phyloP scores from a whole-genome alignment of 2,888 invertebrate species.

The Acleris laterana region DNA sequence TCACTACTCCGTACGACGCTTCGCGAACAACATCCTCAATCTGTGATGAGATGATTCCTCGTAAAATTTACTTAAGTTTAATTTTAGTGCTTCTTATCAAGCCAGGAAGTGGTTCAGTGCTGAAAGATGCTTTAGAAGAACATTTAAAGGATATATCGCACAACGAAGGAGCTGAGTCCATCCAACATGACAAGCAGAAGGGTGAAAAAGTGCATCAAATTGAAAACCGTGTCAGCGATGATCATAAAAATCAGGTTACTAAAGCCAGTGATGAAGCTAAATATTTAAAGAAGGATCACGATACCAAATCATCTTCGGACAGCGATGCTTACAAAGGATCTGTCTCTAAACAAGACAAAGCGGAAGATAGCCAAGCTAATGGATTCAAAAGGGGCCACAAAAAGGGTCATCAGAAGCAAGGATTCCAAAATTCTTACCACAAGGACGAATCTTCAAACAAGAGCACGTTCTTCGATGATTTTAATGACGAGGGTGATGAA shows the following conservation, averaged over 20 bases:
- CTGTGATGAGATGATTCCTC: slow-evolving; percentile 69
- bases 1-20: slow-evolving; percentile 59
- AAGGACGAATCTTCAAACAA: slow-evolving; percentile 89
- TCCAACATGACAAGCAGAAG: slow-evolving; percentile 74
- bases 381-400: slow-evolving; percentile 83
- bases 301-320: slow-evolving; percentile 72
- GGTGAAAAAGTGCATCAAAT: slow-evolving; percentile 77
- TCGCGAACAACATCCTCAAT: slow-evolving; percentile 50
- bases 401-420: slow-evolving; percentile 88
- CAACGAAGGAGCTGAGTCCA: slow-evolving; percentile 69
- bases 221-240: slow-evolving; percentile 70
- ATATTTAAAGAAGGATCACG: slow-evolving; percentile 77
- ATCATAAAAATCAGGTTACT: slow-evolving; percentile 72
- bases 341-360: slow-evolving; percentile 71
- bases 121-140: slow-evolving; percentile 78
- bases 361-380: slow-evolving; percentile 69
- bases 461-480: slow-evolving; percentile 88
- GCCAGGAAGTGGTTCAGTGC: slow-evolving; percentile 59
- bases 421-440: slow-evolving; percentile 88
- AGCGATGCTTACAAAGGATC: slow-evolving; percentile 76
- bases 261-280: slow-evolving; percentile 77
- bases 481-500: slow-evolving; percentile 76
- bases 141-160: slow-evolving; percentile 76
- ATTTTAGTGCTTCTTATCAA: slow-evolving; percentile 57
- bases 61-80: slow-evolving; percentile 55